phyloP scores from a whole-genome alignment of 2,888 invertebrate genomes.

The Netelia virgata region DNA sequence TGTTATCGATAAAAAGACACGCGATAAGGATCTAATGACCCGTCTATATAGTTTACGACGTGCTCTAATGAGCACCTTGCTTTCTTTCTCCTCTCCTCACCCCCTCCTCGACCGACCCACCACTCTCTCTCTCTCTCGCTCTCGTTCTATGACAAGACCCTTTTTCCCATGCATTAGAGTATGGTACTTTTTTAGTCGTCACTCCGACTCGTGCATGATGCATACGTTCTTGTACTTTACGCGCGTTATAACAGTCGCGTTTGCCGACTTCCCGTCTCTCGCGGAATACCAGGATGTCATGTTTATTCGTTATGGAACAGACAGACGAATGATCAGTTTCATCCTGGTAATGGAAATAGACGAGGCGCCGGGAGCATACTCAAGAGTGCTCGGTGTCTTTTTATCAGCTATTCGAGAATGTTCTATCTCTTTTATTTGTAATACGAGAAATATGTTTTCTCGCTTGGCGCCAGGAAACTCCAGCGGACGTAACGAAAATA shows the following conservation, averaged over 20 bases:
- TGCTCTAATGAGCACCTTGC: slow-evolving; percentile 69
- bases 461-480: background rate
- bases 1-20: slow-evolving; percentile 51
- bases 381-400: background rate
- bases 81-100: background rate
- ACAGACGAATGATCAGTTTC: slow-evolving; percentile 13
- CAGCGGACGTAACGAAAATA: background rate
- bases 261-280: slow-evolving; percentile 23
- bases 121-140: background rate
- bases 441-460: background rate
- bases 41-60: slow-evolving; percentile 69
- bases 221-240: background rate
- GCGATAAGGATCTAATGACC: slow-evolving; percentile 72
- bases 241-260: background rate
- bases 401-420: background rate
- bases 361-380: background rate
- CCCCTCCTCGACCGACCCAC: background rate
- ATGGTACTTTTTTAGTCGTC: background rate
- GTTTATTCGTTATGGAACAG: slow-evolving; percentile 18
- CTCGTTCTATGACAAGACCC: no score
- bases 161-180: no score
- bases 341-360: slow-evolving; percentile 38
- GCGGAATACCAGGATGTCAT: slow-evolving; percentile 24
- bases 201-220: background rate
- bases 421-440: background rate